These are phyloP conservation scores for Stratiomys singularior DNA, from an alignment of 2,888 invertebrate genomes.

Conservation along the genomic window DNA sequence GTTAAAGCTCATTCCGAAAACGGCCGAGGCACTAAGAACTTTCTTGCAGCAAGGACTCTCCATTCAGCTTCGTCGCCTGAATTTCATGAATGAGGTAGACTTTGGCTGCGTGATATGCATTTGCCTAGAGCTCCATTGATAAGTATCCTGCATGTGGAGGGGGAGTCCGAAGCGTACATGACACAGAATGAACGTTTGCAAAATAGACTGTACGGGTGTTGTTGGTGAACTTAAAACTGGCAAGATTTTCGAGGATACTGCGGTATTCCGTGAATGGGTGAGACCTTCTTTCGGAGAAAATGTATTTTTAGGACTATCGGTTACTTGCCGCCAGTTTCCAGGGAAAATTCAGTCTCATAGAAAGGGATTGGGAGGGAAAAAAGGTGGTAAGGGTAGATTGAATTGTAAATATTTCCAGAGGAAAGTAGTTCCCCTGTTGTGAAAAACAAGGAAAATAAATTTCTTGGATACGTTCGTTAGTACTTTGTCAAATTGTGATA, in stretches of 20 bases:
- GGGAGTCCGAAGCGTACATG: neutral
- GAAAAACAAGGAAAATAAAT: too few species aligned
- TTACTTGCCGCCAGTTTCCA: neutral
- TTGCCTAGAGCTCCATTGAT: conserved; percentile 33
- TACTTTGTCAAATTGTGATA: too few species aligned
- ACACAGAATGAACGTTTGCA: neutral
- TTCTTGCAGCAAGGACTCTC: conserved; percentile 31
- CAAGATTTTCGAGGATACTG: neutral
- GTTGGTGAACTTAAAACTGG: neutral
- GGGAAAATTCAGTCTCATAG: neutral
- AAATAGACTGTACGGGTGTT: too few species aligned
- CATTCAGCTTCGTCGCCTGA: conserved; percentile 38
- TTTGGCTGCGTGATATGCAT: conserved; percentile 9
- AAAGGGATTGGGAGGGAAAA: neutral
- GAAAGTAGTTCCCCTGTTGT: neutral
- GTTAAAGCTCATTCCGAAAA: conserved; percentile 19
- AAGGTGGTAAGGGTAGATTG: neutral
- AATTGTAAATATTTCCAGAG: conserved; percentile 1
- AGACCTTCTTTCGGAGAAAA: neutral
- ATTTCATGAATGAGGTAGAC: conserved; percentile 31
- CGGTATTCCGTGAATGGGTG: conserved; percentile 28
- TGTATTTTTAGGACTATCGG: neutral
- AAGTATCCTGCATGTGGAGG: neutral
- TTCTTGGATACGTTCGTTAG: too few species aligned
- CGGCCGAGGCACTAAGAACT: neutral